These are phyloP conservation scores for Sminthurinus signatus DNA, from an alignment of 1,140 invertebrate species.

Conservation along the genomic window DNA sequence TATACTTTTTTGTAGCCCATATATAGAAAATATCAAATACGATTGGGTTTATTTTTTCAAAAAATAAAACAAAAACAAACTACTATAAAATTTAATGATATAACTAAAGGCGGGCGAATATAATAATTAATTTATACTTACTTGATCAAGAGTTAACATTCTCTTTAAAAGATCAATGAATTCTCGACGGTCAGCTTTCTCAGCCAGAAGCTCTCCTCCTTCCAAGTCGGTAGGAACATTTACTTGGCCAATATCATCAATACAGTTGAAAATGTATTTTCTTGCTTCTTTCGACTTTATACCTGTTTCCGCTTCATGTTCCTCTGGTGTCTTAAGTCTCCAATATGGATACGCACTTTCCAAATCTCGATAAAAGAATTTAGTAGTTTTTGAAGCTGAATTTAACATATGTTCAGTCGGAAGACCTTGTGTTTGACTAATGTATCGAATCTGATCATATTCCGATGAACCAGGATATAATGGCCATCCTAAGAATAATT, in stretches of 20 bases:
- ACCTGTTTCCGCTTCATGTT: slow-evolving; percentile 94
- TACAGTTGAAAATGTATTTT: slow-evolving; percentile 99
- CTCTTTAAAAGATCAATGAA: slow-evolving; percentile 95
- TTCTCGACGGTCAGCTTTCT: slow-evolving; percentile 91
- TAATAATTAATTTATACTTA: slow-evolving; percentile 47
- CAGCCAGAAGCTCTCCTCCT: slow-evolving; percentile 86
- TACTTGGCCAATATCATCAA: slow-evolving; percentile 97
- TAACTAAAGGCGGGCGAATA: too few species aligned
- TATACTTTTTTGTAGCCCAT: too few species aligned
- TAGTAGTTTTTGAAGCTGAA: slow-evolving; percentile 94
- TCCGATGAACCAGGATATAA: slow-evolving; percentile 98
- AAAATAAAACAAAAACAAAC: too few species aligned
- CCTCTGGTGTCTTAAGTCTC: slow-evolving; percentile 95
- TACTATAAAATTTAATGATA: too few species aligned
- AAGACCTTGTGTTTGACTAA: slow-evolving; percentile 84
- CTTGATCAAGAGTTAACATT: slow-evolving; percentile 97
- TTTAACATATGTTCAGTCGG: slow-evolving; percentile 99
- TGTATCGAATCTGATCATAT: slow-evolving; percentile 97
- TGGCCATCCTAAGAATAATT: slow-evolving; percentile 98
- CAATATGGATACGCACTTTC: slow-evolving; percentile 96
- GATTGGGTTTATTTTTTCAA: too few species aligned
- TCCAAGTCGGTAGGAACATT: slow-evolving; percentile 96
- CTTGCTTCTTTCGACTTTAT: slow-evolving; percentile 99
- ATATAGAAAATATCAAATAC: too few species aligned
- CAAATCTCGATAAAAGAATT: slow-evolving; percentile 96